A percentile compares a stretch with the other conserved stretches of the same genome.
Evolutionary conservation across 2,888 invertebrate genomes (phyloP).

Genomic region (Catonia carolina): DNA sequence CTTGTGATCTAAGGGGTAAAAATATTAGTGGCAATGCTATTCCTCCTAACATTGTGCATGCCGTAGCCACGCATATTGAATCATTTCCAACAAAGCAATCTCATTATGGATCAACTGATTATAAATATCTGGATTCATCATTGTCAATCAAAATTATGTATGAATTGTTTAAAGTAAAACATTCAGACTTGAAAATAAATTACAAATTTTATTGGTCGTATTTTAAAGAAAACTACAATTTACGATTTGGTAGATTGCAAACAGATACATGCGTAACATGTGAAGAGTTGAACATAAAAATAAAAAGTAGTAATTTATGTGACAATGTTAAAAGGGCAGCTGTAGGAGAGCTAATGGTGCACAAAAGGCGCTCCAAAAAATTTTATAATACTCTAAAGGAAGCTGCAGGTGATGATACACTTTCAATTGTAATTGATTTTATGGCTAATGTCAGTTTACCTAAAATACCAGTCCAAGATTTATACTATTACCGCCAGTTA

Average conservation of each 20-base stretch:
- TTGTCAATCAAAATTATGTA: neutral
- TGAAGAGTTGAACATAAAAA: slow-evolving; percentile 23
- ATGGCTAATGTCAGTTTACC: slow-evolving; percentile 17
- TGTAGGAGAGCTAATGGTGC: slow-evolving; percentile 31
- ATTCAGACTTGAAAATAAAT: slow-evolving; percentile 17
- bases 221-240: slow-evolving; percentile 28
- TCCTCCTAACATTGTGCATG: neutral
- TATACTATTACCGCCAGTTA: slow-evolving; percentile 14
- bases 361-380: too few species aligned
- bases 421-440: slow-evolving; percentile 15
- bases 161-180: slow-evolving; percentile 1
- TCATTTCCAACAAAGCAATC: neutral
- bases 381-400: neutral
- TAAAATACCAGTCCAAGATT: slow-evolving; percentile 15
- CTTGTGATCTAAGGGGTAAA: slow-evolving; percentile 13
- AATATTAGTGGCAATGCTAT: slow-evolving; percentile 9
- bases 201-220: slow-evolving; percentile 28
- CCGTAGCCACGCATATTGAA: neutral
- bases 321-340: slow-evolving; percentile 29
- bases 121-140: neutral
- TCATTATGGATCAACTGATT: neutral
- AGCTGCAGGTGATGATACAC: slow-evolving; percentile 10
- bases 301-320: slow-evolving; percentile 23
- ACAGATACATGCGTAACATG: slow-evolving; percentile 17
- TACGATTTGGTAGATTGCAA: slow-evolving; percentile 22